Base-by-base conservation (phyloP, 1,140 invertebrate species). In the Zaprionus vittiger region DNA sequence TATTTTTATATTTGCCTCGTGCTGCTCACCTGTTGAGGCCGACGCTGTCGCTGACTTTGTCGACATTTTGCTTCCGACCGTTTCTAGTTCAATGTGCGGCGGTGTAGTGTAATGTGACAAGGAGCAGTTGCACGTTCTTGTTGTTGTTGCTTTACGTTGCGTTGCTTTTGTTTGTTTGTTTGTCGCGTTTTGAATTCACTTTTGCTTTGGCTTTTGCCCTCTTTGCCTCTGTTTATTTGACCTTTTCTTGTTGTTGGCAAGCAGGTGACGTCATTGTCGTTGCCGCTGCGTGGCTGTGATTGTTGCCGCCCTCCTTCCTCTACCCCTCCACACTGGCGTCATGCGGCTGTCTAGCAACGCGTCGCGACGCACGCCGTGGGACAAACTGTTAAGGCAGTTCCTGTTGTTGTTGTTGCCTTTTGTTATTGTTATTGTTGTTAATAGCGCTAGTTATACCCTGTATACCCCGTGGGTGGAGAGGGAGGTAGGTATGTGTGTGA, bases 1-100 rank as follows among this genome's bases (percentile, higher is more conserved):
- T 65, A n/a, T 37, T 54, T 22, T 41, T 60, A 15, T 52, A 59
- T 70, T 52, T 47, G 12, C 28, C 22, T 17, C 26, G 20, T 71
- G 60, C 38, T 65, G 62, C 61, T 77, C 71, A 78, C 76, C 76
- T 78, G 76, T 78, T 78, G 76, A 73, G 37, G 68, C 61, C 37
- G 64, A 59, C 9, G 37, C 4, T 15, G 37, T 14, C 28, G 72
- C 37, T 44, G 66, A 70, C 66, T 56, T 75, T 70, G 67, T 76
- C 52, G 55, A 64, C 61, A 65, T 52, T 34, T 34, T 28, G 67
- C 49, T 70, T 31, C 54, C 28, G 41, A 7, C 28, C 69, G 41
- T 44, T 69, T 57, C 61, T 41, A 69, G 55, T 49, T 61, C 56
- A 69, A 38, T 61, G 57, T 52, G 15, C 31, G 66, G 47, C 41